Base-by-base conservation (phyloP, 2,888 invertebrate genomes). In the Embidobia sp. region DNA sequence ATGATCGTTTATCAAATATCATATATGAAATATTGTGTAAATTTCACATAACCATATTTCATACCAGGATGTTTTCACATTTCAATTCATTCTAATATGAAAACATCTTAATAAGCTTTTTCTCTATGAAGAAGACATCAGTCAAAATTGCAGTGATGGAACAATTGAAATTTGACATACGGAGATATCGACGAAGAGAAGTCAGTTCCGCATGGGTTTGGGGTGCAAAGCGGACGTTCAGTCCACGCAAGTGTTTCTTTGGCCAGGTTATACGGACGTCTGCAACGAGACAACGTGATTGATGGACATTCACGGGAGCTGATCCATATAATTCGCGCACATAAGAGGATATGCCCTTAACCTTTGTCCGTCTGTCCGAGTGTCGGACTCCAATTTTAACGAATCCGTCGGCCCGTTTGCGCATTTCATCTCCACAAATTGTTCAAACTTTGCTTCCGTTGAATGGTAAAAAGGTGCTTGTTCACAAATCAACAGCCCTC, bases 261-360 rank as follows among this genome's bases (percentile, higher is more conserved):
- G 64, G 6, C 67, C 63, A 67, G 51, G 55, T 57, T 63, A 74
- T 44, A 48, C 63, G 61, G 53, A 76, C 70, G 76, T 64, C 69
- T 64, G 76, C 69, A 44, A 51, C 73, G 51, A 59, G 72, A 22
- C 64, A 55, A 59, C 67, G 85, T 89, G 89, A 89, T 89, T 87
- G 89, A 89, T 89, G 83, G 86, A 80, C 80, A 88, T 89, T 89
- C 81, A 81, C 77, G 82, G 77, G 76, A 78, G 77, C 81, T 85
- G 88, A 88, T 86, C 88, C 88, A 84, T 88, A 83, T 87, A 86
- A 88, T 88, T 89, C 85, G 84, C 84, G 78, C 69, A 77, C 80
- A 82, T 84, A 83, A 84, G 84, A 83, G 83, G 83, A 85, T 82
- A 82, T 81, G 69, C 79, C 79, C 70, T 79, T 75, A 79, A 82